These are phyloP conservation scores for Drosophila prolongata DNA, from an alignment of 2,888 invertebrate species.

Conservation along the genomic window DNA sequence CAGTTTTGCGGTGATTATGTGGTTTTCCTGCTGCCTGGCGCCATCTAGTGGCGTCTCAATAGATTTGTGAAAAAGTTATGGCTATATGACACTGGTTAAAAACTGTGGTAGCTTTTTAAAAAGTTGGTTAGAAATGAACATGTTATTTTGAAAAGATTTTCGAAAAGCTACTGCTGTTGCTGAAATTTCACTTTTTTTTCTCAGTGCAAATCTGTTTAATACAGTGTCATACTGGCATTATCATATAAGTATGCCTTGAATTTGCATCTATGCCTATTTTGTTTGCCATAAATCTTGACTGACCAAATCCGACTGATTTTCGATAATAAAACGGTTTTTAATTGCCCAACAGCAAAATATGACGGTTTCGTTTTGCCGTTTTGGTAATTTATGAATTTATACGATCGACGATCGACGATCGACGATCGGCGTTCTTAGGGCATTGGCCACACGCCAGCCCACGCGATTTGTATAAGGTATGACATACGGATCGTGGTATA, in stretches of 20 bases:
- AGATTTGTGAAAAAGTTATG: not conserved
- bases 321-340: constrained; percentile 48
- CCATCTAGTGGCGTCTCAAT: constrained; percentile 53
- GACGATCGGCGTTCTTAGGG: constrained; percentile 28
- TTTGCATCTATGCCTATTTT: constrained; percentile 6
- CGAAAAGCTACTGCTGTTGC: no score
- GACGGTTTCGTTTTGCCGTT: constrained; percentile 32
- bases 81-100: not conserved
- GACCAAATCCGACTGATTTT: constrained; percentile 22
- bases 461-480: constrained; percentile 15
- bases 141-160: no score
- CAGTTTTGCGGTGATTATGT: constrained; percentile 49
- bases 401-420: constrained; percentile 5
- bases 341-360: constrained; percentile 43
- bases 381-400: constrained; percentile 34
- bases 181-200: no score
- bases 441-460: constrained; percentile 64
- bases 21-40: constrained; percentile 64
- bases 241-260: not conserved
- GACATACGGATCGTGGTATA: constrained; percentile 1
- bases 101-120: not conserved
- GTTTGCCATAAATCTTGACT: constrained; percentile 28
- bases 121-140: no score
- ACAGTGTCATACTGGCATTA: not conserved
- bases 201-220: not conserved